Evolutionary conservation across 2,113 vertebrate species (phyloP).

Genomic region (Scytalopus superciliaris): DNA sequence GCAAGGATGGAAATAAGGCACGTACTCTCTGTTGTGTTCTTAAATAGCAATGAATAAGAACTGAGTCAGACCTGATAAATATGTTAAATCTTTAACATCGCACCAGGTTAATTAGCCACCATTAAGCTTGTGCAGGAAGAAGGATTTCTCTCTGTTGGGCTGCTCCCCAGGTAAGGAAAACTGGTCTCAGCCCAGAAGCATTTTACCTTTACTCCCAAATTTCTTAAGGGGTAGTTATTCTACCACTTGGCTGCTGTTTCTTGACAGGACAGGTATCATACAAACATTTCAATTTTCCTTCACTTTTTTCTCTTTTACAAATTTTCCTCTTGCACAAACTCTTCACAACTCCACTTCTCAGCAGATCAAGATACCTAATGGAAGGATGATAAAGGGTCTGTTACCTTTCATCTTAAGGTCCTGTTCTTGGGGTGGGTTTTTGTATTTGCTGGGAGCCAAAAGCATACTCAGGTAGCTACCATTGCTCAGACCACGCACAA

Average conservation of each 20-base stretch:
- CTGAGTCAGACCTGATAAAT: conserved; percentile 43
- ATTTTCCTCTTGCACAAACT: neutral
- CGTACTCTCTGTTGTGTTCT: neutral
- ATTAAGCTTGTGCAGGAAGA: neutral
- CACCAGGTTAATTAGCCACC: neutral
- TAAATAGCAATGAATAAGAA: neutral
- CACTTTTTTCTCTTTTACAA: neutral
- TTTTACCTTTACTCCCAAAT: neutral
- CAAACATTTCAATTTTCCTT: neutral
- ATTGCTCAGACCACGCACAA: neutral
- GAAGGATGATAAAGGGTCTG: neutral
- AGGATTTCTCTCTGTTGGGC: neutral
- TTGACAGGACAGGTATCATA: neutral
- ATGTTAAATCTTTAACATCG: neutral
- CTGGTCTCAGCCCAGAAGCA: neutral
- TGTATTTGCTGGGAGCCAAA: neutral
- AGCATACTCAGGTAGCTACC: neutral
- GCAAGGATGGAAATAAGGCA: neutral
- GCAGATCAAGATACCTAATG: neutral
- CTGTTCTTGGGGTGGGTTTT: neutral
- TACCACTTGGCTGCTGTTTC: neutral
- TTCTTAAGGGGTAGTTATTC: neutral
- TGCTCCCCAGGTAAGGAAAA: neutral
- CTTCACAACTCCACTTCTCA: neutral
- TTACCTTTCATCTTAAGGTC: neutral